phyloP scores from a whole-genome alignment of 2,113 vertebrate species.

The Tinamus guttatus region DNA sequence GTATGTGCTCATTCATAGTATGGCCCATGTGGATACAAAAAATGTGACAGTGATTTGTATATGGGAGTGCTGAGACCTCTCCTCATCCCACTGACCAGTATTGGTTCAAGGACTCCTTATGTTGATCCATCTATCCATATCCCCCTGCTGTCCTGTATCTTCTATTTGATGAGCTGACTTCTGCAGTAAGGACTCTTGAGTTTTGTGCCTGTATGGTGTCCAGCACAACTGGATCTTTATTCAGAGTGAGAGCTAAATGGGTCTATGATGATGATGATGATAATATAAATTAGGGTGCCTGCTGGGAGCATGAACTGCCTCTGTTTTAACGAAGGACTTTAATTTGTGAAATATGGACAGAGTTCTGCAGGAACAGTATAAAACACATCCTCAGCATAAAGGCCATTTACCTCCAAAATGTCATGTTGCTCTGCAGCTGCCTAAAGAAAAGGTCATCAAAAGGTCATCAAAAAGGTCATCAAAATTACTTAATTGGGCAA shows the following conservation, averaged over 20 bases:
- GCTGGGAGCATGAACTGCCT: neutral
- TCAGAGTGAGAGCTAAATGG: neutral
- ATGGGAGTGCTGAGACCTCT: neutral
- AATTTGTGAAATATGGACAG: neutral
- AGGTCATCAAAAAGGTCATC: neutral
- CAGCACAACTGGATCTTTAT: neutral
- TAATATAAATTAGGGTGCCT: neutral
- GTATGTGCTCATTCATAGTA: neutral
- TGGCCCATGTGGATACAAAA: neutral
- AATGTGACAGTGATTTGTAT: neutral
- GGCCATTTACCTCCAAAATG: neutral
- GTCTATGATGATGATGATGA: neutral
- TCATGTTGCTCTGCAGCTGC: neutral
- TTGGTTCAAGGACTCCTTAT: neutral
- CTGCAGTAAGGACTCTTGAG: neutral
- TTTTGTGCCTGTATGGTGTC: neutral
- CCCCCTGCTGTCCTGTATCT: neutral
- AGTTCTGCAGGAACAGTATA: neutral
- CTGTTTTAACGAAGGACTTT: neutral
- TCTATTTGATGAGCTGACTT: neutral
- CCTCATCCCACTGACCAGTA: neutral
- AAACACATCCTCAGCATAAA: neutral
- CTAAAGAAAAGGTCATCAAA: neutral
- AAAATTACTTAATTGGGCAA: neutral
- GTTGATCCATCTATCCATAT: neutral